phyloP scores from a whole-genome alignment of 1,140 invertebrate genomes.

The Zaprionus inermis region DNA sequence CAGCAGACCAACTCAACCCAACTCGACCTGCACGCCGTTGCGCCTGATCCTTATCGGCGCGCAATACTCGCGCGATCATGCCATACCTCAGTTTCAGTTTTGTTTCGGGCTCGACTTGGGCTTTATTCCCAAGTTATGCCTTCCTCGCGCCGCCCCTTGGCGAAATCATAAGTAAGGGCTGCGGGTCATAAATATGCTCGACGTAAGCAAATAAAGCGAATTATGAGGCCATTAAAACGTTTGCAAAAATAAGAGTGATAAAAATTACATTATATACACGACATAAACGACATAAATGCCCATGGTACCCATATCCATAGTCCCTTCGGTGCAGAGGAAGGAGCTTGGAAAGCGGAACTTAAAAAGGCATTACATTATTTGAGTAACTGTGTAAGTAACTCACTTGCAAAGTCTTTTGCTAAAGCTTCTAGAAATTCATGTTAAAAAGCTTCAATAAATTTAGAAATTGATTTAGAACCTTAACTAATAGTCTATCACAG shows the following conservation, averaged over 20 bases:
- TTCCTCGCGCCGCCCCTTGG: not conserved
- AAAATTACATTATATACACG: slow-evolving; percentile 54
- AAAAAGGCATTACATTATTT: slow-evolving; percentile 13
- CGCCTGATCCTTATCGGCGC: slow-evolving; percentile 36
- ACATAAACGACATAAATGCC: slow-evolving; percentile 45
- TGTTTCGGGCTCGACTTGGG: not conserved
- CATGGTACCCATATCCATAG: not conserved
- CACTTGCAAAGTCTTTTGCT: too few relatives aligned
- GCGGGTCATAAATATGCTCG: slow-evolving; percentile 55
- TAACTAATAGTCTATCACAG: too few relatives aligned
- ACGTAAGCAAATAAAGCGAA: slow-evolving; percentile 45
- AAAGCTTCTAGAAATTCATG: too few relatives aligned
- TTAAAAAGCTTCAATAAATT: too few relatives aligned
- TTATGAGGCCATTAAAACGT: slow-evolving; percentile 64
- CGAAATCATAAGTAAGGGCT: slow-evolving; percentile 60
- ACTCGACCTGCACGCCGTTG: not conserved
- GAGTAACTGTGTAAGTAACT: too few relatives aligned
- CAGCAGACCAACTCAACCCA: not conserved
- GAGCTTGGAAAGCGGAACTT: not conserved
- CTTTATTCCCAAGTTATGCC: slow-evolving; percentile 4
- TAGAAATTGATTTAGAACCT: too few relatives aligned
- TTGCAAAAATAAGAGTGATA: slow-evolving; percentile 54
- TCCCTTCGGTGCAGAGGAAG: not conserved
- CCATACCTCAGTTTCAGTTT: slow-evolving; percentile 10
- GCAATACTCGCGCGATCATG: slow-evolving; percentile 38